Evolutionary conservation across 2,888 invertebrate genomes (phyloP), one percentile per base, ranked within the genome.

Genomic region (Panopea generosa): DNA sequence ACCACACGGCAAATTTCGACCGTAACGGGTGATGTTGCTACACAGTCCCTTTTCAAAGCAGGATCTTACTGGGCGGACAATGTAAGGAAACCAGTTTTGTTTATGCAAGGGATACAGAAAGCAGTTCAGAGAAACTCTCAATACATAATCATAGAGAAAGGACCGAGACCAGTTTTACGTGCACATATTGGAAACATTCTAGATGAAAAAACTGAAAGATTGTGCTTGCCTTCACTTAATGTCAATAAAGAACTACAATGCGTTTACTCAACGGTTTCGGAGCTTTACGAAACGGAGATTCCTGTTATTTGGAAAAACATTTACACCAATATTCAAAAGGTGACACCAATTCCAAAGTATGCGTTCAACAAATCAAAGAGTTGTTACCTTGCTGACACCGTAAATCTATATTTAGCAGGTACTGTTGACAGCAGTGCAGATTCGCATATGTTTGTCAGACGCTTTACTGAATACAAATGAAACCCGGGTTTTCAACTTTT

Each of bases 41-140:
- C 11, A 1, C 61, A 47, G 1, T 56, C 53, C 14, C 55, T 77
- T 9, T 72, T 81, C 24, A 59, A 62, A 26, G 76, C 75, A 11
- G 60, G 77, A 7, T 40, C 67, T 2, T 88, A 88, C 61, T 88
- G 88, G 88, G 71, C 73, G 11, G 50, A 60, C 40, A 88, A 87
- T 62, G 77, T 86, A 27, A 53, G 81, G 22, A 24, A 84, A 38
- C 82, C 86, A 20, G 87, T 87, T 0, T 45, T 61, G 2, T 86
- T 87, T 49, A 56, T 68, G 26, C 69, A 87, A 53, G 84, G 79
- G 0, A 72, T 86, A 26, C 1, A 24, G n/a, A 9, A 4, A 4
- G 18, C 61, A 22, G 3, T n/a, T 1, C 40, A 63, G 1, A 20
- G 24, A 1, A 43, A 45, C 16, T n/a, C 29, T 1, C 38, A 20